Evolutionary conservation across 2,113 vertebrate genomes (phyloP).

Genomic region (Lophius piscatorius): DNA sequence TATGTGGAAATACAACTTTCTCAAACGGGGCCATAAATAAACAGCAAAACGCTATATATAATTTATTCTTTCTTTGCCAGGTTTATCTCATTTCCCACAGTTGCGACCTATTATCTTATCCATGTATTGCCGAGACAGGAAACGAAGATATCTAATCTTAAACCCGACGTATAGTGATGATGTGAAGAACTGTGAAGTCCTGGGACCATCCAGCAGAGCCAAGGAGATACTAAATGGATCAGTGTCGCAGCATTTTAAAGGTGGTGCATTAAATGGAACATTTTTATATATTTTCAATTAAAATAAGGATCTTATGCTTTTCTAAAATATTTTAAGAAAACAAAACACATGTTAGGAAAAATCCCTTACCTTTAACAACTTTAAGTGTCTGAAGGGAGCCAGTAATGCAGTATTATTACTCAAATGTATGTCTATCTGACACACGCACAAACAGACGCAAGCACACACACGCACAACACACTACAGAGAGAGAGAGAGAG

Average conservation of each 20-base stretch:
- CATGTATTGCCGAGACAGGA: conserved; percentile 50
- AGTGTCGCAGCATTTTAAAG: neutral
- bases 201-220: neutral
- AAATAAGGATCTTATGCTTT: no score
- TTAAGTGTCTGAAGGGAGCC: neutral
- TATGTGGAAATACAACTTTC: neutral
- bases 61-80: neutral
- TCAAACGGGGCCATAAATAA: neutral
- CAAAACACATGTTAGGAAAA: no score
- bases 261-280: neutral
- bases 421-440: conserved; percentile 33
- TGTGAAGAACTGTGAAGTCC: conserved; percentile 14
- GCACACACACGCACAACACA: no score
- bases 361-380: conserved; percentile 30
- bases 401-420: conserved; percentile 31
- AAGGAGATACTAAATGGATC: neutral
- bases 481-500: neutral
- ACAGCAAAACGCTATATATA: neutral
- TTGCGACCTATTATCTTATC: conserved; percentile 56
- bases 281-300: no score
- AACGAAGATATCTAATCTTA: conserved; percentile 65
- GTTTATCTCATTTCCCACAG: conserved; percentile 52
- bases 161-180: conserved; percentile 53
- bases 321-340: no score
- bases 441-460: no score